Evolutionary conservation across 1,140 invertebrate species (phyloP), one percentile per base, ranked within the genome.

Genomic region (Planococcus citri): DNA sequence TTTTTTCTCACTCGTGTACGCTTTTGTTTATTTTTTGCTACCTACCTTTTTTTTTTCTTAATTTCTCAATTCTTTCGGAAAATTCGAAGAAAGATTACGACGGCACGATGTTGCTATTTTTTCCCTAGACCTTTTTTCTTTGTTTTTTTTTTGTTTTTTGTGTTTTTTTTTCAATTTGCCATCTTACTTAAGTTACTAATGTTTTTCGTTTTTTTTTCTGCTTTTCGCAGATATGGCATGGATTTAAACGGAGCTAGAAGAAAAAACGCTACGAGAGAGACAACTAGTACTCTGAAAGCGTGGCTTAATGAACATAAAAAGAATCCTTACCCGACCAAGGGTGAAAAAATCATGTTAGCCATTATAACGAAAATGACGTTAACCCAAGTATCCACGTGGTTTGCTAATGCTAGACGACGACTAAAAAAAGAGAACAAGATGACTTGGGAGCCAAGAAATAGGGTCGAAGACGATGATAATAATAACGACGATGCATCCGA

Each of bases 351-450:
- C 72, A 97, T 98, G 93, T 82, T 98, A 74, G 95, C 95, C 29
- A 96, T 98, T 76, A 95, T 98, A 75, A 97, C 95, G 68, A 97
- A 97, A 81, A 98, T 98, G 96, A 98, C 95, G 38, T 80, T 98
- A 61, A 98, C 96, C 8, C 95, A 98, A 80, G 94, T 97, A 29
- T 97, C 95, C 25, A 98, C 95, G 76, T 99, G 96, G 96, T 98
- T 98, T 77, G 96, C 95, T 22, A 99, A 99, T 78, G 96, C 96
- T 12, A 83, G 94, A 72, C 83, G 94, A 78, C 85, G 94, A 72
- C 84, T 97, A 72, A 98, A 99, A 83, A 99, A 99, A 78, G 96
- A 99, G 80, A 98, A 98, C 80, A 98, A 98, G 80, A 97, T 97
- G 94, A 97, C 95, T 33, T 98, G 83, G 97, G 95, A 97, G 80